Conservation (phyloP, 37 sponge, comb jelly and placozoan genomes). For the Haliclona indistincta region DNA sequence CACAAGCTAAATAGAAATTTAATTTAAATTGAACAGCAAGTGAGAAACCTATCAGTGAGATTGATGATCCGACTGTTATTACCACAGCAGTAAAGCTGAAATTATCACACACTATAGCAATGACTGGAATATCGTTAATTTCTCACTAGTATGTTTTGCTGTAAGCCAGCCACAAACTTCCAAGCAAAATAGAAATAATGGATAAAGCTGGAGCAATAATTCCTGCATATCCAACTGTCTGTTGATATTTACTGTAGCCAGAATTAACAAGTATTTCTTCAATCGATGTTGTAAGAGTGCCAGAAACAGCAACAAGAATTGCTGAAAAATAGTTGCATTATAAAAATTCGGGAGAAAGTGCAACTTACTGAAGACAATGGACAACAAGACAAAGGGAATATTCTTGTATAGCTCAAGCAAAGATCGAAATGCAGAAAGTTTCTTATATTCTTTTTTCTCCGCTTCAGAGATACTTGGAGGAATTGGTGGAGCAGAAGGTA, state of each 20-base stretch:
- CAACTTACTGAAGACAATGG: constrained; percentile 1
- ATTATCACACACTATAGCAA: background rate
- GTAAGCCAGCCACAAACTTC: constrained; percentile 25
- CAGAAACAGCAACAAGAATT: constrained; percentile 9
- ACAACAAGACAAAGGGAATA: constrained; percentile 7
- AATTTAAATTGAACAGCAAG: no score
- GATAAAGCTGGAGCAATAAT: background rate
- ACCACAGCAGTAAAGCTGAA: background rate
- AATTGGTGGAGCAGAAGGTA: constrained; percentile 43
- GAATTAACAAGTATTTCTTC: constrained; percentile 4
- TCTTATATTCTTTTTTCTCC: background rate
- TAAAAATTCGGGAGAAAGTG: background rate
- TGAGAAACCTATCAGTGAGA: background rate
- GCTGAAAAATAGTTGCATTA: constrained; percentile 1
- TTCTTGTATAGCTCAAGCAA: background rate
- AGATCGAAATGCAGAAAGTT: background rate
- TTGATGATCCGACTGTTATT: background rate
- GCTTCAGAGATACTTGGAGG: constrained; percentile 36
- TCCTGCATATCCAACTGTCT: constrained; percentile 41
- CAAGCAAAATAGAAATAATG: constrained; percentile 11
- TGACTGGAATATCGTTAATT: background rate
- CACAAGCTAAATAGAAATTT: no score
- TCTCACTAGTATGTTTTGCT: constrained; percentile 46
- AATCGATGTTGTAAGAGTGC: background rate
- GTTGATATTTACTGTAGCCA: constrained; percentile 1